phyloP scores from a whole-genome alignment of 2,797 vertebrate genomes.

The Staurois parvus region DNA sequence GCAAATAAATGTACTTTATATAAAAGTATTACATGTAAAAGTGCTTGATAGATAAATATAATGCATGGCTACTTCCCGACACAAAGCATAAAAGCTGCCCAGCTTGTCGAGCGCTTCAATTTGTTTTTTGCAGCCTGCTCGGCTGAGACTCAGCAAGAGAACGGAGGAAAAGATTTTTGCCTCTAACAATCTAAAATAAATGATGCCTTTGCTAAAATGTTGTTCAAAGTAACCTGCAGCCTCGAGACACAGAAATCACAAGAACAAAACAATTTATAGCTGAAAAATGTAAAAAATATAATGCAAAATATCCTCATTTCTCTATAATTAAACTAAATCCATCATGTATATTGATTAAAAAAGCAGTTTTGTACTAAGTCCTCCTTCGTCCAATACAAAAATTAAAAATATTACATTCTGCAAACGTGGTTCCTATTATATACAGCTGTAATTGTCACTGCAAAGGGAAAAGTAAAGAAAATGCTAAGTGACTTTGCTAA shows the following conservation, averaged over 20 bases:
- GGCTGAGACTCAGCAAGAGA: slow-evolving; percentile 10
- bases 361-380: slow-evolving; percentile 1
- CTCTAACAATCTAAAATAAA: slow-evolving; percentile 44
- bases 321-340: not conserved
- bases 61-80: slow-evolving; percentile 40
- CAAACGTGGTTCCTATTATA: slow-evolving; percentile 5
- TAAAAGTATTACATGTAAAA: slow-evolving; percentile 40
- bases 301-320: slow-evolving; percentile 21
- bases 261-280: slow-evolving; percentile 24
- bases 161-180: slow-evolving; percentile 30
- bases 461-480: not conserved
- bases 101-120: slow-evolving; percentile 22
- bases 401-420: slow-evolving; percentile 30
- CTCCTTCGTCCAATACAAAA: slow-evolving; percentile 21
- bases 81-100: slow-evolving; percentile 33
- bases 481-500: not conserved
- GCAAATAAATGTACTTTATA: slow-evolving; percentile 45
- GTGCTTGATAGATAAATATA: slow-evolving; percentile 41
- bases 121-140: slow-evolving; percentile 15
- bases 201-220: slow-evolving; percentile 26
- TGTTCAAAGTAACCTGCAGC: slow-evolving; percentile 32
- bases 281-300: slow-evolving; percentile 23
- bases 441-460: not conserved
- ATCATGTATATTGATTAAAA: slow-evolving; percentile 29
- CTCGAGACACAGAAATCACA: not conserved